Percentiles rank a stretch among this genome's conserved stretches.
phyloP scores from a whole-genome alignment of 1,140 invertebrate genomes.

The Drosophila oshimai region DNA sequence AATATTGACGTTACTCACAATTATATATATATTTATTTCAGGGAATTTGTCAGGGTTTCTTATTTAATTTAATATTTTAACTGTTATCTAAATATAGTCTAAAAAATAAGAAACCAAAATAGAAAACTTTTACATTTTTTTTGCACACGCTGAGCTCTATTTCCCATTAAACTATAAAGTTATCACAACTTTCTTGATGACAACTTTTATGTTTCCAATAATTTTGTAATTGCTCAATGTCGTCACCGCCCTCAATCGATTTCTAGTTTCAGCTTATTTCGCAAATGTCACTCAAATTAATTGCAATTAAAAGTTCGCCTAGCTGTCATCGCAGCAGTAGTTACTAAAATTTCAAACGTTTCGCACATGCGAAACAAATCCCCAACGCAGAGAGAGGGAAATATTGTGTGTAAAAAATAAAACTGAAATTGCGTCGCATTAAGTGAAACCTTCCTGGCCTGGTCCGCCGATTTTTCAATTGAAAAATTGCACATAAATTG shows the following conservation, averaged over 20 bases:
- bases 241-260: slow-evolving; percentile 5
- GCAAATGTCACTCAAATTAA: slow-evolving; percentile 64
- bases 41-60: too few relatives aligned
- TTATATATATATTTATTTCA: too few relatives aligned
- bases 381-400: neutral
- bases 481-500: slow-evolving; percentile 77
- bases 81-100: too few relatives aligned
- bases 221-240: slow-evolving; percentile 27
- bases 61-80: too few relatives aligned
- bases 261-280: slow-evolving; percentile 22
- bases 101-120: too few relatives aligned
- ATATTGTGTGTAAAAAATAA: slow-evolving; percentile 5
- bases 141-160: too few relatives aligned
- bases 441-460: slow-evolving; percentile 57
- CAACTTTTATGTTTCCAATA: slow-evolving; percentile 3
- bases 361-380: neutral
- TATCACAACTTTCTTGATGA: neutral
- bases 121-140: too few relatives aligned
- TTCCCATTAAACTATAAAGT: neutral
- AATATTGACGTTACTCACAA: too few relatives aligned
- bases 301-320: slow-evolving; percentile 57
- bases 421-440: slow-evolving; percentile 15
- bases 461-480: slow-evolving; percentile 46
- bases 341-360: slow-evolving; percentile 22
- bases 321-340: slow-evolving; percentile 1